Evolutionary conservation across 2,888 invertebrate genomes (phyloP).

Genomic region (Muschampia plurimacula): DNA sequence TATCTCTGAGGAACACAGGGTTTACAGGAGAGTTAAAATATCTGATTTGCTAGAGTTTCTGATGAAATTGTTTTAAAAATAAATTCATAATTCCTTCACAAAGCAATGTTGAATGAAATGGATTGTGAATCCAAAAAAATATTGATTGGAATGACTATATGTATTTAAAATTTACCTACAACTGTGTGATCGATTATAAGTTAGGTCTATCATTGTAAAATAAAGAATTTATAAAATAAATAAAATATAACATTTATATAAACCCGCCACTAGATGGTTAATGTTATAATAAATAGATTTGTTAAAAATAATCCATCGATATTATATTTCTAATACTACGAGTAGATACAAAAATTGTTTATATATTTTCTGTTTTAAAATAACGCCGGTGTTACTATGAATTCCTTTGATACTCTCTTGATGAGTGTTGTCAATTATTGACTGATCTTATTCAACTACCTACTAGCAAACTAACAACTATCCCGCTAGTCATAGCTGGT

Average conservation of each 20-base stretch:
- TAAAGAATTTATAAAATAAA: not conserved
- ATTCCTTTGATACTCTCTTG: no score
- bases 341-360: no score
- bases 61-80: conserved; percentile 1
- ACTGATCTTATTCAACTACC: no score
- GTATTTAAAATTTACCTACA: no score
- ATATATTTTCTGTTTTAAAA: no score
- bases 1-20: conserved; percentile 77
- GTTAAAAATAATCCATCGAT: not conserved
- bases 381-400: no score
- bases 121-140: not conserved
- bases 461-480: no score
- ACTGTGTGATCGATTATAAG: no score
- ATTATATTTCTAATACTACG: no score
- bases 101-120: not conserved
- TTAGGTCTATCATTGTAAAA: not conserved
- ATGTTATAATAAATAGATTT: not conserved
- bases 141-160: not conserved
- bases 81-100: not conserved
- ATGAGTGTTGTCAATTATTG: no score
- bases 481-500: no score
- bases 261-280: not conserved
- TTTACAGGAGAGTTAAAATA: conserved; percentile 44
- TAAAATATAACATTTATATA: not conserved
- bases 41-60: conserved; percentile 13